Percentiles rank a stretch among this genome's conserved stretches.
These are phyloP conservation scores for Dryobotodes eremita DNA, from an alignment of 2,888 invertebrate species.

Conservation along the genomic window DNA sequence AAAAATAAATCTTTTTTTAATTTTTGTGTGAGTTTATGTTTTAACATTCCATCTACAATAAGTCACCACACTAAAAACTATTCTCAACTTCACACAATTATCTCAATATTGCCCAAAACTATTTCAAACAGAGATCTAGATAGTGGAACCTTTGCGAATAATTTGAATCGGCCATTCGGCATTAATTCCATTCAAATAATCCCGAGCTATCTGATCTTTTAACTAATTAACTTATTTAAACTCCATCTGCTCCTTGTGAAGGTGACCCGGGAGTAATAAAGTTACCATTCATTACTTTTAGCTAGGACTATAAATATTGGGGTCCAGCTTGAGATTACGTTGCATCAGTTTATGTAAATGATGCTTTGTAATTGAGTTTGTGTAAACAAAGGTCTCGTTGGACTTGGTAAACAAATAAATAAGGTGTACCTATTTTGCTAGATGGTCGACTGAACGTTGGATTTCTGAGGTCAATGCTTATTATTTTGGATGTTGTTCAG, in stretches of 20 bases:
- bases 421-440: background rate
- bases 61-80: slow-evolving; percentile 12
- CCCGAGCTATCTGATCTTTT: slow-evolving; percentile 64
- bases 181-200: slow-evolving; percentile 53
- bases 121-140: slow-evolving; percentile 47
- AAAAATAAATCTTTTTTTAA: background rate
- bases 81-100: slow-evolving; percentile 21
- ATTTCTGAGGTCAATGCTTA: background rate
- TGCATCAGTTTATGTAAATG: background rate
- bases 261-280: slow-evolving; percentile 38
- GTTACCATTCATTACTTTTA: slow-evolving; percentile 46
- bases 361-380: slow-evolving; percentile 42
- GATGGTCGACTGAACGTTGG: background rate
- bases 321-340: slow-evolving; percentile 38
- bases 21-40: background rate
- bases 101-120: slow-evolving; percentile 43
- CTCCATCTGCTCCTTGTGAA: slow-evolving; percentile 11
- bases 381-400: slow-evolving; percentile 2
- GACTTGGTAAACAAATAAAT: background rate
- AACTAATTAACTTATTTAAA: slow-evolving; percentile 62
- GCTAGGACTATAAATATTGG: slow-evolving; percentile 34
- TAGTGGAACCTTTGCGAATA: slow-evolving; percentile 35
- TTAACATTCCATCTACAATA: no score
- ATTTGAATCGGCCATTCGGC: slow-evolving; percentile 33
- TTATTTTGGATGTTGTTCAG: background rate